Base-by-base conservation (phyloP, 2,113 vertebrate species). In the Pyrgilauda ruficollis region DNA sequence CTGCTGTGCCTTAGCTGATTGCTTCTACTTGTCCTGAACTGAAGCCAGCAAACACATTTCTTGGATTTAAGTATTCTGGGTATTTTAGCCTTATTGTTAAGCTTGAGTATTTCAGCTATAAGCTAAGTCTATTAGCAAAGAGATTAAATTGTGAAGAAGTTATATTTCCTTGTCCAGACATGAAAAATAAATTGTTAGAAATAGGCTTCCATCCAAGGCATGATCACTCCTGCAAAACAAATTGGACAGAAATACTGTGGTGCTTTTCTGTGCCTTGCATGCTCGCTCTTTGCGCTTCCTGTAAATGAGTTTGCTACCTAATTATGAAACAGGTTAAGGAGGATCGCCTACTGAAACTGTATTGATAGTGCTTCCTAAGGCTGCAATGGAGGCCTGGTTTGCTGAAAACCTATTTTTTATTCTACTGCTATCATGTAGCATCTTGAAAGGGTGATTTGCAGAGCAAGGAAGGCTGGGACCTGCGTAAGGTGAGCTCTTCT, bases 111-210 rank as follows among this genome's bases (percentile, higher is more conserved):
- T 91, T 93, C 73, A 79, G 73, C 81, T 92, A 11, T 69, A 94
- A 69, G 68, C 83, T 92, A 89, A 95, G 87, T 94, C 86, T 95
- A 90, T 94, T 94, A 96, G 88, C 85, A 87, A 84, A 92, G 83
- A 94, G 94, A 92, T 96, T 97, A 96, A 96, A 96, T 93, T 93
- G 88, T 46, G 94, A 94, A 87, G 76, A 93, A 90, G 69, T 93
- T 89, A 89, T 82, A 95, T 89, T 89, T 80, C 96, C 77, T 94
- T 96, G 96, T 95, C 83, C 86, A 91, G 93, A 95, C 88, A 89
- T 23, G 92, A 95, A 96, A 92, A 95, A 96, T 90, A 94, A 96
- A 96, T 96, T 70, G 84, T 97, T 95, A 82, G 64, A 79, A 96
- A 89, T 96, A 73, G 95, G 96, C 89, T 91, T 79, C 46, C 4